A percentile compares a stretch with the other conserved stretches of the same genome.
Evolutionary conservation across 2,797 vertebrate species (phyloP).

Genomic region (Otolemur crassicaudatus): DNA sequence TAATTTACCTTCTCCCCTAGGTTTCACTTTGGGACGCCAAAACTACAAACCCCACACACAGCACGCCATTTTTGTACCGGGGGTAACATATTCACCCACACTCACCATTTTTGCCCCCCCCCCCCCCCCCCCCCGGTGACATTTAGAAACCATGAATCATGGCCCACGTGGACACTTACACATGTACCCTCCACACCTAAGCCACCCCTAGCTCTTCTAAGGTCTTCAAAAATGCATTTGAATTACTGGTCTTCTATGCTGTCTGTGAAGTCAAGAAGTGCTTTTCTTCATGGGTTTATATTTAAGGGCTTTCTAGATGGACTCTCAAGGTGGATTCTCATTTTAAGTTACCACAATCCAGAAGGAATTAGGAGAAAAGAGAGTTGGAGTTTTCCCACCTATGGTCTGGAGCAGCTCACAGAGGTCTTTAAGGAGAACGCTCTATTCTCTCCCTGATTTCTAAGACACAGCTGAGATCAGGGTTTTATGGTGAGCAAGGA

Average conservation of each 20-base stretch:
- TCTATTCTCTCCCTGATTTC: not conserved
- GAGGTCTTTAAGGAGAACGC: not conserved
- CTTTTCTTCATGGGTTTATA: not conserved
- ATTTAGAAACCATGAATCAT: not conserved
- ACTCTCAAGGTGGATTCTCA: not conserved
- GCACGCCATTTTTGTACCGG: no score
- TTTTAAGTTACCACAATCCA: not conserved
- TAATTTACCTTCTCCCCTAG: no score
- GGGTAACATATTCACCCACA: no score
- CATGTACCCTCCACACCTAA: fast-evolving
- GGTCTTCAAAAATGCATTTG: not conserved
- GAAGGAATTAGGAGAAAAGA: not conserved
- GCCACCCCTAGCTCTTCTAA: not conserved
- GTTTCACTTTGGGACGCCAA: no score
- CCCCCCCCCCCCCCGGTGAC: not conserved
- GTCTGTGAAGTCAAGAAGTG: not conserved
- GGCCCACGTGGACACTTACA: not conserved
- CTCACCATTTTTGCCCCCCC: no score
- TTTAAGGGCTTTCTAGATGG: not conserved
- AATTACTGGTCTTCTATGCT: not conserved
- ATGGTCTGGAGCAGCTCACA: not conserved
- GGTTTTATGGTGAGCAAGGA: not conserved
- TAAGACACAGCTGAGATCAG: not conserved
- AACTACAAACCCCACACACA: no score
- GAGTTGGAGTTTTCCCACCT: not conserved